Conservation (phyloP, 2,113 vertebrate species). For the Rhineura floridana region DNA sequence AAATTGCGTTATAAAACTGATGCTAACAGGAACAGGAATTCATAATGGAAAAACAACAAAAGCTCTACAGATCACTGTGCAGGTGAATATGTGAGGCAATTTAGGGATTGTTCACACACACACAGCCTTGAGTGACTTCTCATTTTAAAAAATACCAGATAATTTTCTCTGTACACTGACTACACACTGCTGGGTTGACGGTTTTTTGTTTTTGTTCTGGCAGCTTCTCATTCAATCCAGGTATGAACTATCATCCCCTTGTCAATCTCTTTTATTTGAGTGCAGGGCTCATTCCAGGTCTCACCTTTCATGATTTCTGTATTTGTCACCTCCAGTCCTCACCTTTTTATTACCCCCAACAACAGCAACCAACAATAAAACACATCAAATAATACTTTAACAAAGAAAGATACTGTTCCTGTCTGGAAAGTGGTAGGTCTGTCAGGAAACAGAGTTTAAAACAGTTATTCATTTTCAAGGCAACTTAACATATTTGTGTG, state of each 20-base stretch:
- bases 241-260: neutral
- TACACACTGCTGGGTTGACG: conserved; percentile 44
- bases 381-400: conserved; percentile 9
- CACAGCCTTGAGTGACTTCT: neutral
- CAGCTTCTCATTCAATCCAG: conserved; percentile 1
- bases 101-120: neutral
- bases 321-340: neutral
- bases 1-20: neutral
- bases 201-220: neutral
- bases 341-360: neutral
- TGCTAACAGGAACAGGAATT: neutral
- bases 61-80: neutral
- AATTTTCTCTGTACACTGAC: conserved; percentile 29
- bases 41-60: neutral
- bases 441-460: conserved; percentile 40
- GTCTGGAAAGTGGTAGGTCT: conserved; percentile 36
- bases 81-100: neutral
- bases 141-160: neutral
- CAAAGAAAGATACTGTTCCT: conserved; percentile 24
- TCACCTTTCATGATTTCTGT: neutral
- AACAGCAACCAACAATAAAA: neutral
- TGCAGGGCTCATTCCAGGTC: neutral
- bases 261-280: neutral
- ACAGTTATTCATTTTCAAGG: neutral
- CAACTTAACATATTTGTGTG: neutral